Percentiles rank a stretch among this genome's conserved stretches.
Conservation (phyloP, 2,113 vertebrate genomes). For the Erpornis zantholeuca region DNA sequence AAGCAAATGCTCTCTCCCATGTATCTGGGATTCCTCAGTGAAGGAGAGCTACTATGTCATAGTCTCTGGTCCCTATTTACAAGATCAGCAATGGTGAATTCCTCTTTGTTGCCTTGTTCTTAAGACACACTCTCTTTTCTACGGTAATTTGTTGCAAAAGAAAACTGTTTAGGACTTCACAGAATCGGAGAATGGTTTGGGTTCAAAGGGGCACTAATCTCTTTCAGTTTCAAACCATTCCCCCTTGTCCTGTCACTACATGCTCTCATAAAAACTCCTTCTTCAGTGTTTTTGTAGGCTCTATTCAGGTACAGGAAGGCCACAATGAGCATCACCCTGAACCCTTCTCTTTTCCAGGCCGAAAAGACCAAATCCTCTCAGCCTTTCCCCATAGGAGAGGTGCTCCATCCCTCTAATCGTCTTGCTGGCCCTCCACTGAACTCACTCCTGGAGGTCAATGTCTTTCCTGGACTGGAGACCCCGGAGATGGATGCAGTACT, state of each 20-base stretch:
- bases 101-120: neutral
- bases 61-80: neutral
- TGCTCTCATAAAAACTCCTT: neutral
- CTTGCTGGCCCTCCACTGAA: neutral
- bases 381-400: neutral
- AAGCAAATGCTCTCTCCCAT: neutral
- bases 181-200: neutral
- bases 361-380: neutral
- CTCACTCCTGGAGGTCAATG: neutral
- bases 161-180: neutral
- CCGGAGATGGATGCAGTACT: neutral
- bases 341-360: neutral
- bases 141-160: neutral
- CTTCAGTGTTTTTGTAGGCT: neutral
- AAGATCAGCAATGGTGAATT: neutral
- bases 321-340: neutral
- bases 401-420: neutral
- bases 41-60: accelerated
- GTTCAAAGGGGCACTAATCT: neutral
- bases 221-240: neutral
- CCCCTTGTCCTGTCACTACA: neutral
- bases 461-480: neutral
- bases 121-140: neutral
- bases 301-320: neutral
- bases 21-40: neutral